Base-by-base conservation (phyloP, 1,140 invertebrate species). In the Phortica variegata region DNA sequence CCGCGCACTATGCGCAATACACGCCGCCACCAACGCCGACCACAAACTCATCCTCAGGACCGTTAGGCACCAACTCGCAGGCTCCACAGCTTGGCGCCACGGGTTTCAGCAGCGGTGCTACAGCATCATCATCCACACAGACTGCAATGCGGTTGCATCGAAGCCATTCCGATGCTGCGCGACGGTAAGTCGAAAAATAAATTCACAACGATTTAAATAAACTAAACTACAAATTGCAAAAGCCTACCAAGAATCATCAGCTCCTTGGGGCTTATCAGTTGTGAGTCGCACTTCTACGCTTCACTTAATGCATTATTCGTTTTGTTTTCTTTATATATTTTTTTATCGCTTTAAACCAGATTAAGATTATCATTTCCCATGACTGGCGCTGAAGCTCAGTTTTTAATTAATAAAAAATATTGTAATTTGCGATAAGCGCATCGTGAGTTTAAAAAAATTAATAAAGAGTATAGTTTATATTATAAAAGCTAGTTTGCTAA, bases 11-110 rank as follows among this genome's bases (percentile, higher is more conserved):
- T 41, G 57, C 65, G 49, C 62, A 61, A 50, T 73, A 73, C 32
- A 73, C 70, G 45, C 70, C 70, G 44, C 70, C 70, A 42, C 70
- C 70, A 51, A 73, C 70, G 29, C 70, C 70, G 58, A 73, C 63
- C 34, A 66, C 65, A 2, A 61, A 61, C 40, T 61, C 61, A 39
- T 55, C 52, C 45, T 32, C 54, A 29, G 41, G 48, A 26, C 33
- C 60, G 17, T 66, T 60, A 13, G 51, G 54, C n/a, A 61, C 59
- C 29, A 56, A 68, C 39, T 36, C 46, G 9, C 46, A 54, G 13
- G 61, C 54, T 9, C 54, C 54, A 10, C 16, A 26, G 39, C 36
- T 68, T n/a, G 53, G 51, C 62, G 12, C 58, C 62, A 49, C 60
- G 52, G 33, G 33, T 15, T 34, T 21, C n/a, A 17, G 39, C 40